Conservation (phyloP, 2,888 invertebrate genomes). For the Eilema sororculum region DNA sequence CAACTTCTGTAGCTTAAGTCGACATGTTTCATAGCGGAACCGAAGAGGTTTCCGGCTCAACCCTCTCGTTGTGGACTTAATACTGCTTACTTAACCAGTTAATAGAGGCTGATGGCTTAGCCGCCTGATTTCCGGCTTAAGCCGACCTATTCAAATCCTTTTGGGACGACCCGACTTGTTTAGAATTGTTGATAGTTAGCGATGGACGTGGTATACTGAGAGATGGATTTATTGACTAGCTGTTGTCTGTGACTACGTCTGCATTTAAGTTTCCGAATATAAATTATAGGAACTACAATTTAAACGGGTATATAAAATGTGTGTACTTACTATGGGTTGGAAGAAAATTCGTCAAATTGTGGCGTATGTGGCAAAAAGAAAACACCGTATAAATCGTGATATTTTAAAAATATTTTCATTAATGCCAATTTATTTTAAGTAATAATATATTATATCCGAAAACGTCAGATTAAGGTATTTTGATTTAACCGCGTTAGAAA, state of each 20-base stretch:
- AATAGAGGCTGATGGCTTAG: constrained; percentile 7
- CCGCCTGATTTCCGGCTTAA: constrained; percentile 12
- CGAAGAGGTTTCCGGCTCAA: constrained; percentile 9
- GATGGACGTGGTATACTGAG: background rate
- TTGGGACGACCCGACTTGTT: constrained; percentile 1
- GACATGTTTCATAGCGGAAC: background rate
- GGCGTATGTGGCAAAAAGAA: no score
- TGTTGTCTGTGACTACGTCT: background rate
- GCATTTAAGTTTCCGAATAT: no score
- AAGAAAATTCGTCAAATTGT: no score
- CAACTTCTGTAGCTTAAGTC: background rate
- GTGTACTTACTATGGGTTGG: no score
- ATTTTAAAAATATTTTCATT: no score
- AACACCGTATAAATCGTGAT: no score
- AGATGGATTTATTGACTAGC: background rate
- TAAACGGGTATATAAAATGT: no score
- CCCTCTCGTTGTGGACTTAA: background rate
- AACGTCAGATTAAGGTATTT: no score
- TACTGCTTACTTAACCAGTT: constrained; percentile 8
- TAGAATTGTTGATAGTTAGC: background rate
- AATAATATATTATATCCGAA: no score
- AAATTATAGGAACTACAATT: no score
- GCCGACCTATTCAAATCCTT: background rate
- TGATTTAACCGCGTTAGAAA: no score
- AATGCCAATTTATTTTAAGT: no score